Conservation (phyloP, 1,140 invertebrate species). For the Dendroctonus valens region DNA sequence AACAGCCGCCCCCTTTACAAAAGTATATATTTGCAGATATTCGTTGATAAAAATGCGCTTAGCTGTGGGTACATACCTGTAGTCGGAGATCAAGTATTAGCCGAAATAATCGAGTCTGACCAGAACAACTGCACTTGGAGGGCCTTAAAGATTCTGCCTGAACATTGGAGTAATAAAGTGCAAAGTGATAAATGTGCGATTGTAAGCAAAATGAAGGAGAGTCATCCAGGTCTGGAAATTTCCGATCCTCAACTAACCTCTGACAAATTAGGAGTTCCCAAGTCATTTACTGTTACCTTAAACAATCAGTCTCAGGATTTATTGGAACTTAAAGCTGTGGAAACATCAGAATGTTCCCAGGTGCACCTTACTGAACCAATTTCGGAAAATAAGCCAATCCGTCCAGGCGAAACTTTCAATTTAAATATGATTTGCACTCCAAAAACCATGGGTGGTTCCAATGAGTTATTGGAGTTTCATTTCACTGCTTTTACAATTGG, state of each 20-base stretch:
- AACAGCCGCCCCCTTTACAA: too few species aligned
- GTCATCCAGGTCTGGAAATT: constrained; percentile 42
- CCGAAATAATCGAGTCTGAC: constrained; percentile 66
- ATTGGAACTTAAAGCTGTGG: constrained; percentile 36
- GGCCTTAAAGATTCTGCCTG: constrained; percentile 56
- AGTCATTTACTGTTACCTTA: constrained; percentile 42
- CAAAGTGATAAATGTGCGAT: constrained; percentile 23
- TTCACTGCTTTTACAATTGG: constrained; percentile 61
- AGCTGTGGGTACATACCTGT: constrained; percentile 55
- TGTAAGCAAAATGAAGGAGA: constrained; percentile 31
- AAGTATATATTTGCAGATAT: constrained; percentile 44
- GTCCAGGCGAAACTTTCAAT: constrained; percentile 42
- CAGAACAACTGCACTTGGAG: constrained; percentile 61
- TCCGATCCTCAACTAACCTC: constrained; percentile 42
- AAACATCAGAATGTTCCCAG: constrained; percentile 24
- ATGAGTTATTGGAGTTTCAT: constrained; percentile 59
- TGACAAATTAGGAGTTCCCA: constrained; percentile 48
- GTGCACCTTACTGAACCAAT: background rate
- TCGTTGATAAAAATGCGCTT: constrained; percentile 57
- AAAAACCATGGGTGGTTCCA: constrained; percentile 58
- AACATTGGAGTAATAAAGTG: constrained; percentile 36
- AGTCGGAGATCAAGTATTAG: constrained; percentile 58
- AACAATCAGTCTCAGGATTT: constrained; percentile 35
- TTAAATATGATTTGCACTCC: constrained; percentile 53
- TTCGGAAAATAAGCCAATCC: constrained; percentile 35